Evolutionary conservation across 2,113 vertebrate genomes (phyloP), one percentile per base, ranked within the genome.

Genomic region (Nerophis lumbriciformis): DNA sequence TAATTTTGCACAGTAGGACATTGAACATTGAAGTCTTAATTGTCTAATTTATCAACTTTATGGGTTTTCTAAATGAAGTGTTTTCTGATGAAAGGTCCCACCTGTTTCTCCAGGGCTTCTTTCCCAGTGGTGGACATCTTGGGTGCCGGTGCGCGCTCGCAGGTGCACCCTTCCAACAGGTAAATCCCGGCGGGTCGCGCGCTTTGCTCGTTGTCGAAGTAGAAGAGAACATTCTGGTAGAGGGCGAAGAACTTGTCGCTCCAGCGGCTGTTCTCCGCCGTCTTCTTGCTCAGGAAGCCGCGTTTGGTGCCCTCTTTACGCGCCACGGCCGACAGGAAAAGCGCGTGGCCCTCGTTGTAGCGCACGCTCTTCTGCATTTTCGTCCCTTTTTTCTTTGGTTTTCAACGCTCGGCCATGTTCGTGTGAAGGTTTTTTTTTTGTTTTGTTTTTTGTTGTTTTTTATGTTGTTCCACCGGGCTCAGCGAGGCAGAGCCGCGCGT

Each of bases 201-300:
- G 84, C 94, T 98, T 78, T 97, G 94, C 86, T 98, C 96, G 63
- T 91, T 92, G 76, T 98, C 96, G 85, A 96, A 98, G 91, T 96
- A 98, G 87, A 98, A 98, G 13, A 98, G 91, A 58, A 98, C 85
- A 88, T 98, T 98, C 71, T 98, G 95, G 83, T 95, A 95, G 6
- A 98, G 93, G 4, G 94, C 93, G 84, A 98, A 97, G 91, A 93
- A 98, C 90, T 95, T 97, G 60, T 97, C 95, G 74, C 96, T 94
- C 96, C 96, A 98, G 65, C 94, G 93, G 88, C 92, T 98, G 82
- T 94, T 95, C 83, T 98, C 96, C 21, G 96, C 87, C 1, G 93
- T 91, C 90, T 94, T 95, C 89, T 97, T 98, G 89, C 93, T 91
- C 77, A 98, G 89, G 84, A 89, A 92, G 71, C 96, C 94, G 75